Evolutionary conservation across 1,140 invertebrate genomes (phyloP).

Genomic region (Caenorhabditis latens): DNA sequence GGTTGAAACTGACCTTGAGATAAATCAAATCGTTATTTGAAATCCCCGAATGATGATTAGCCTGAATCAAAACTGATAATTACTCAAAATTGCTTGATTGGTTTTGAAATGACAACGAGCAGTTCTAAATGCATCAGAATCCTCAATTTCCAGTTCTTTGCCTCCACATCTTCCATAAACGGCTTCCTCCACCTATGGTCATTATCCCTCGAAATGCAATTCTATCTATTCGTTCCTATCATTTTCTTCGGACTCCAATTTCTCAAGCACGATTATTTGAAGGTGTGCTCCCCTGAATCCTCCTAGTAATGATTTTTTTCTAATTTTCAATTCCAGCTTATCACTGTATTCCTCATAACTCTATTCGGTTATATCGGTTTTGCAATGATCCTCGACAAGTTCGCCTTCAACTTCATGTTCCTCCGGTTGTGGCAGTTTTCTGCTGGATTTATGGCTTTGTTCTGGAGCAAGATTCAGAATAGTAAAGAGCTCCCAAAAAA

Average conservation of each 20-base stretch:
- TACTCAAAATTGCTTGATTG: no score
- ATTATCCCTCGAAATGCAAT: conserved; percentile 47
- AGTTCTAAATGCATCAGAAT: neutral
- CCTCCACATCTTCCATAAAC: neutral
- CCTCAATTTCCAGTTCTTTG: conserved; percentile 28
- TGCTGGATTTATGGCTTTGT: conserved; percentile 28
- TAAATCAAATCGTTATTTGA: neutral
- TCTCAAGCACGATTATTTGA: conserved; percentile 15
- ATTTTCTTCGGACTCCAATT: conserved; percentile 37
- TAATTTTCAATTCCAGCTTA: neutral
- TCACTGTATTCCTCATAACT: neutral
- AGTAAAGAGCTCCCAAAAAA: neutral
- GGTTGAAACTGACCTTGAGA: no score
- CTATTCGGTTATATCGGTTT: neutral
- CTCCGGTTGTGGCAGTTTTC: conserved; percentile 56
- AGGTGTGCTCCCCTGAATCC: no score
- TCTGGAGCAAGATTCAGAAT: neutral
- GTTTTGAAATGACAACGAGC: no score
- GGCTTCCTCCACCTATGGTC: conserved; percentile 55
- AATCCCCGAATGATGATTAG: neutral
- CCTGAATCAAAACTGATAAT: no score
- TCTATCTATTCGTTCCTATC: conserved; percentile 47
- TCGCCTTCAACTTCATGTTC: conserved; percentile 52
- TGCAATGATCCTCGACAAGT: conserved; percentile 9
- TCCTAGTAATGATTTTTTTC: no score